A percentile compares a stretch with the other conserved stretches of the same genome.
Conservation (phyloP, 2,797 vertebrate species). For the Rhyacichthys aspro region DNA sequence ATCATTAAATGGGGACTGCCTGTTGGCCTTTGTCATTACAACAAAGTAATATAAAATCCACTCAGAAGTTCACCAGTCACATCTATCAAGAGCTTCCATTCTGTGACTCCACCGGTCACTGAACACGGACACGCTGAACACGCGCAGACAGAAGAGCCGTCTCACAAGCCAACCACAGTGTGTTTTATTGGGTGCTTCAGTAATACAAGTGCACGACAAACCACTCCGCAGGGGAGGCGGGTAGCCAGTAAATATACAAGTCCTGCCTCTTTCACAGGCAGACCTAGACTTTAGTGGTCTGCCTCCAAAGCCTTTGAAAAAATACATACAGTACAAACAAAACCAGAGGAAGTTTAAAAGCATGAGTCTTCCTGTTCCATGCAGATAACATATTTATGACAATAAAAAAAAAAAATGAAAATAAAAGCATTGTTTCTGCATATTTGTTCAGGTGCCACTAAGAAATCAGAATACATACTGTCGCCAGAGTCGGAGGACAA, state of each 20-base stretch:
- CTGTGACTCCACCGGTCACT: too few species aligned
- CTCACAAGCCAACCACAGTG: constrained; percentile 84
- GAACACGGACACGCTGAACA: not conserved
- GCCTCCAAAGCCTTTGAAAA: constrained; percentile 88
- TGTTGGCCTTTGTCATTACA: too few species aligned
- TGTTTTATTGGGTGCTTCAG: constrained; percentile 99
- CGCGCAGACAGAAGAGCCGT: constrained; percentile 53
- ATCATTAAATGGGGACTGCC: too few species aligned
- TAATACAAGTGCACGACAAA: constrained; percentile 99
- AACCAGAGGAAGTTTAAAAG: constrained; percentile 79
- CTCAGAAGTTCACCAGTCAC: too few species aligned
- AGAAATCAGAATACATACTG: constrained; percentile 85
- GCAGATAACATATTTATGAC: constrained; percentile 90
- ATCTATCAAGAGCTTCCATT: too few species aligned
- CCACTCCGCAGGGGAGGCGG: constrained; percentile 92
- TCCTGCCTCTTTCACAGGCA: constrained; percentile 92
- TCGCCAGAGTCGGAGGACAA: constrained; percentile 83
- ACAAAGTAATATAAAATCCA: too few species aligned
- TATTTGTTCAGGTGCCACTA: constrained; percentile 88
- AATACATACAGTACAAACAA: constrained; percentile 85
- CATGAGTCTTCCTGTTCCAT: constrained; percentile 91
- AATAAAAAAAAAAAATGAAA: constrained; percentile 87
- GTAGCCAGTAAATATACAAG: constrained; percentile 98
- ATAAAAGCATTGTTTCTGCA: constrained; percentile 89
- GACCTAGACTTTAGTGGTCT: constrained; percentile 87